Base-by-base conservation (phyloP, 2,888 invertebrate genomes). In the Agelastica alni region DNA sequence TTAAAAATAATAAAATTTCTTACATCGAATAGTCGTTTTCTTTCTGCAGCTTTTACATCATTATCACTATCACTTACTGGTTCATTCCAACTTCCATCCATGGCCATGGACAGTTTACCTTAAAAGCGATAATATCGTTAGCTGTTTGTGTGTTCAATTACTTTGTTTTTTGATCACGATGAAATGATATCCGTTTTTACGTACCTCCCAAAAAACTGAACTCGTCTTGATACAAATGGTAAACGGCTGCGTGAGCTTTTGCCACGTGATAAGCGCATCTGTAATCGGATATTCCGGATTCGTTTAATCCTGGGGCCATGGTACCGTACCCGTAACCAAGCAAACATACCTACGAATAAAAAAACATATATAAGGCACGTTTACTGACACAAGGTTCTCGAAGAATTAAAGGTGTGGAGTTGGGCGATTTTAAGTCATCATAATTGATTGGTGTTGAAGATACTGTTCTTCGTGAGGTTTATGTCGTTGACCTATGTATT, bases 241-340 rank as follows among this genome's bases (percentile, higher is more conserved):
- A 89, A 0, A 81, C 83, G 64, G 75, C 79, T 0, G 82, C 87
- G 64, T 89, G 88, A 0, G 88, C 84, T 36, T 81, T 69, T 4
- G 89, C 74, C 22, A 86, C 75, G 53, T 83, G 84, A 65, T 85
- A 85, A 0, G 78, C 82, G 45, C 84, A 85, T 59, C 82, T 62
- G 67, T 88, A 88, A 58, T 82, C 81, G 2, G 79, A 81, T 26
- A 80, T 71, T 0, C 85, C 85, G 13, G 79, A 78, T 31, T 77
- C 70, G 1, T 67, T 62, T 3, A 65, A 66, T 0, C 79, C 81
- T 0, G 83, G 84, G 0, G 84, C 83, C 18, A 55, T 56, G 4
- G 45, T 20, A 62, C 60, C 74, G 39, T 45, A 59, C 2, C 72
- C 75, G 55, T 75, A 78, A 2, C 72, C 73, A 12, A 59, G 56